phyloP scores from a whole-genome alignment of 64 coral and sea anemone genomes.

The Exaiptasia diaphana region DNA sequence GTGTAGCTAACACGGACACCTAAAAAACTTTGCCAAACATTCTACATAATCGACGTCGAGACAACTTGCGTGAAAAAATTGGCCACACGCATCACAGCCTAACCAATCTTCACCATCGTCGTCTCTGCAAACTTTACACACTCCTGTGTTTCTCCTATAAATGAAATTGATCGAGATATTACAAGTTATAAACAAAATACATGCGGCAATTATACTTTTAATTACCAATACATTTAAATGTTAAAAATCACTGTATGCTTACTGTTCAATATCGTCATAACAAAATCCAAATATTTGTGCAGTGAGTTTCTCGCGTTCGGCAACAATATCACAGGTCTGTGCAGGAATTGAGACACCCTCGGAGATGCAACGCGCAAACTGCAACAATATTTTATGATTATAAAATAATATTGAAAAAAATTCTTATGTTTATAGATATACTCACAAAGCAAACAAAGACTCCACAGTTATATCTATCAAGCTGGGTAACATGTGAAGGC shows the following conservation, averaged over 20 bases:
- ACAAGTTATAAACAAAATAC: too few species aligned
- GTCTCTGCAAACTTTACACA: constrained; percentile 48
- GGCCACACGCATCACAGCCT: constrained; percentile 37
- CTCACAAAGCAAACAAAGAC: too few species aligned
- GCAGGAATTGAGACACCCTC: background rate
- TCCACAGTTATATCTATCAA: too few species aligned
- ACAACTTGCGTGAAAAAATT: constrained; percentile 49
- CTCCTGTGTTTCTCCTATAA: background rate
- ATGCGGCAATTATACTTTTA: too few species aligned
- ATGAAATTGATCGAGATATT: too few species aligned
- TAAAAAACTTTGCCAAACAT: background rate
- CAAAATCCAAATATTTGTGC: background rate
- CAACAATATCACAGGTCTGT: background rate
- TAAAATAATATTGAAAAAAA: too few species aligned
- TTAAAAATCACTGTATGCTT: too few species aligned
- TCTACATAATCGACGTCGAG: background rate
- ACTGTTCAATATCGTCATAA: background rate
- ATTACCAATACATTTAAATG: too few species aligned
- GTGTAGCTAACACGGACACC: too few species aligned
- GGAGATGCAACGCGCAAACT: background rate
- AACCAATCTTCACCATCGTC: constrained; percentile 51
- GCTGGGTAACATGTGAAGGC: too few species aligned
- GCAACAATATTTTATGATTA: too few species aligned
- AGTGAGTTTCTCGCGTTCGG: background rate
- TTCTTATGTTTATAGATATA: too few species aligned